Evolutionary conservation across 1,140 invertebrate genomes (phyloP).

Genomic region (Acromyrmex charruanus): DNA sequence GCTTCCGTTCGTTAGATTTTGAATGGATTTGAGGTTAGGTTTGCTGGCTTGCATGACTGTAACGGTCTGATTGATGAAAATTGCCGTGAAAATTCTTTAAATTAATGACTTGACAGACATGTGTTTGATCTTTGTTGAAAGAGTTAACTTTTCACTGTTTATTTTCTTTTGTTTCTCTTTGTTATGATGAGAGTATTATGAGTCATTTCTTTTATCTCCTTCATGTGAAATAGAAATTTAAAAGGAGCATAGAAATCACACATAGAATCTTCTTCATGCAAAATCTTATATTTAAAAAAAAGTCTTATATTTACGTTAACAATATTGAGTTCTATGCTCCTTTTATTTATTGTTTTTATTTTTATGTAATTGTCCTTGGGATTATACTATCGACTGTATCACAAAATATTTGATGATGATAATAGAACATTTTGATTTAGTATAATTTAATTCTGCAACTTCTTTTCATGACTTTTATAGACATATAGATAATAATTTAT

Average conservation of each 20-base stretch:
- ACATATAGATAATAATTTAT: background rate
- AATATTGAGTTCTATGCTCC: no score
- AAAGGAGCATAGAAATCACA: no score
- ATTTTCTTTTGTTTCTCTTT: background rate
- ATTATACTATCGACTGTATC: background rate
- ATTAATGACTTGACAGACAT: background rate
- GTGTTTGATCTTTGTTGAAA: background rate
- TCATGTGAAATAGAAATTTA: background rate
- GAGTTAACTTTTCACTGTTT: background rate
- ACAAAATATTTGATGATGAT: background rate
- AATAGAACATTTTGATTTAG: background rate
- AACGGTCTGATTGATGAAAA: background rate
- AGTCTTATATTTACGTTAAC: no score
- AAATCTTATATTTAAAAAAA: no score
- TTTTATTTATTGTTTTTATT: background rate
- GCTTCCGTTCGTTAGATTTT: background rate
- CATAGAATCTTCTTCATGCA: no score
- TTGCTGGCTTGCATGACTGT: no score
- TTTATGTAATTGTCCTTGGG: slow-evolving; percentile 13
- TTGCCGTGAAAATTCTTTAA: background rate
- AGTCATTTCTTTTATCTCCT: background rate
- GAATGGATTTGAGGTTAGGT: slow-evolving; percentile 30
- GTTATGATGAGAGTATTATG: background rate
- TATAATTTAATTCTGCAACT: no score
- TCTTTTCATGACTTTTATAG: background rate